Conservation (phyloP, 2,113 vertebrate genomes). For the Bos javanicus region DNA sequence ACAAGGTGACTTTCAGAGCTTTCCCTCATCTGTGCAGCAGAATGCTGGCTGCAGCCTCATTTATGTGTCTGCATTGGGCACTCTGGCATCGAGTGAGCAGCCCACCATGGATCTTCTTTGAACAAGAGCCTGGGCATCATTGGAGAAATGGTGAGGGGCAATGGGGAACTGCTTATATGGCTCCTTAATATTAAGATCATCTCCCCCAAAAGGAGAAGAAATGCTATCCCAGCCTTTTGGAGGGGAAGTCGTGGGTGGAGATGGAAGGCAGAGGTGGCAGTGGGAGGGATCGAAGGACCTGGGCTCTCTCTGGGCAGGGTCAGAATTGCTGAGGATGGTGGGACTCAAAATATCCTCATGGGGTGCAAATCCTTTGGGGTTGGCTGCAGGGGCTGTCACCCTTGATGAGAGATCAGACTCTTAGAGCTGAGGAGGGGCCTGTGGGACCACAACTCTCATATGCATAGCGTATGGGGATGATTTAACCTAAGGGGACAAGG, state of each 20-base stretch:
- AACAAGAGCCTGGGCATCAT: background rate
- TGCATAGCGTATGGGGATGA: background rate
- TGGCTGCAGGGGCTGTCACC: background rate
- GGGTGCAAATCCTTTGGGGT: background rate
- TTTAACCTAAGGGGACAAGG: background rate
- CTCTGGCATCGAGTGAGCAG: background rate
- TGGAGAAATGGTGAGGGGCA: background rate
- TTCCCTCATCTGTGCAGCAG: background rate
- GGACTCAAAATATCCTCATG: background rate
- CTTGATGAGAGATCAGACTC: background rate
- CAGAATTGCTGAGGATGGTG: background rate
- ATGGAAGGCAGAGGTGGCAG: background rate
- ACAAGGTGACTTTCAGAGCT: background rate
- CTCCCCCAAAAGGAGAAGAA: background rate
- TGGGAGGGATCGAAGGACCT: background rate
- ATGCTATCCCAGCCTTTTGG: background rate
- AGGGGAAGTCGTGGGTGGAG: background rate
- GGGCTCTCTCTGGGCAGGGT: background rate
- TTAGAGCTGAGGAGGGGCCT: background rate
- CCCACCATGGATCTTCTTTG: background rate
- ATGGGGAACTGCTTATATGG: background rate
- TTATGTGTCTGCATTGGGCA: background rate
- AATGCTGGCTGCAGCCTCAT: fast-evolving
- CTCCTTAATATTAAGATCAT: background rate
- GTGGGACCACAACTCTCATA: background rate